Conservation (phyloP, 2,797 vertebrate genomes). For the Poliocrania exsul region DNA sequence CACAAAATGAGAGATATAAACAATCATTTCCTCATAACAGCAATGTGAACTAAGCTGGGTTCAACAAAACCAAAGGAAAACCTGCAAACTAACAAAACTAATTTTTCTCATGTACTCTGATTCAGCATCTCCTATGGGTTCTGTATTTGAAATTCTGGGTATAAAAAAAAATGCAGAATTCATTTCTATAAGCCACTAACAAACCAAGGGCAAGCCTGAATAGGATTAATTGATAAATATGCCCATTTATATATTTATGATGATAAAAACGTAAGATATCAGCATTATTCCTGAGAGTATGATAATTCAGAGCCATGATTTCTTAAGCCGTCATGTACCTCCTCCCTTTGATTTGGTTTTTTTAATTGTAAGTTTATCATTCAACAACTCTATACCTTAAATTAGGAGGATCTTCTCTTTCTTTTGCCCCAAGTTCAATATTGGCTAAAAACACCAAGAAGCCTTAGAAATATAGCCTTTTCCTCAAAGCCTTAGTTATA, state of each 20-base stretch:
- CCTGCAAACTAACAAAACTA: background rate
- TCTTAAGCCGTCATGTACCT: background rate
- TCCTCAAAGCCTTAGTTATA: background rate
- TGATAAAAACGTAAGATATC: background rate
- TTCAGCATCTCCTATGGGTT: background rate
- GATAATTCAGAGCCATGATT: background rate
- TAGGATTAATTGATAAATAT: background rate
- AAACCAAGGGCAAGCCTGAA: background rate
- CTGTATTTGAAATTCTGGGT: background rate
- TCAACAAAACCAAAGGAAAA: conserved; percentile 14
- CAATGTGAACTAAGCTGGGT: background rate
- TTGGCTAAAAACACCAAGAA: background rate
- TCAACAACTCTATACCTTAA: background rate
- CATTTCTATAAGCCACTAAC: background rate
- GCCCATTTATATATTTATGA: background rate
- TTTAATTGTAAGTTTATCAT: background rate
- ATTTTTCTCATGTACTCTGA: background rate
- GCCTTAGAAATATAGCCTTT: background rate
- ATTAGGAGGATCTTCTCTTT: background rate
- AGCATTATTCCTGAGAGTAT: background rate
- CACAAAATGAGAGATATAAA: conserved; percentile 28
- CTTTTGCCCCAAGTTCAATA: background rate
- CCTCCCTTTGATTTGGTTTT: background rate
- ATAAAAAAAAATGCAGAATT: background rate
- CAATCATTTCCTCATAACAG: conserved; percentile 43